A percentile compares a stretch with the other conserved stretches of the same genome.
phyloP scores from a whole-genome alignment of 2,888 invertebrate species.

The Diploptera punctata region DNA sequence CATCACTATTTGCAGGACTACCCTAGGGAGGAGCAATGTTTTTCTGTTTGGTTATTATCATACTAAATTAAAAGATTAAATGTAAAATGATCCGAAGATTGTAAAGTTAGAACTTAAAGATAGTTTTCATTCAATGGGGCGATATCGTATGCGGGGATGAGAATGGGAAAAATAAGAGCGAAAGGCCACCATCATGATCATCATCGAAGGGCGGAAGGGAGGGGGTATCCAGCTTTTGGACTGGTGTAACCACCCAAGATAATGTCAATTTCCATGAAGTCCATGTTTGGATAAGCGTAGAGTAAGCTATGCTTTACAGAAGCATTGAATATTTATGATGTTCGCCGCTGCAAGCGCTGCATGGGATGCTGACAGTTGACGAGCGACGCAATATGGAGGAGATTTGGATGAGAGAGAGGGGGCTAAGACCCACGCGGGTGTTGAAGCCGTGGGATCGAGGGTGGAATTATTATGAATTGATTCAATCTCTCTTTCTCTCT shows the following conservation, averaged over 20 bases:
- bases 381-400: slow-evolving; percentile 39
- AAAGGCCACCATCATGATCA: neutral
- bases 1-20: no score
- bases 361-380: slow-evolving; percentile 39
- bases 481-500: slow-evolving; percentile 19
- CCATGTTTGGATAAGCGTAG: slow-evolving; percentile 33
- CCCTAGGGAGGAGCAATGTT: neutral
- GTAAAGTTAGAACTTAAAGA: neutral
- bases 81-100: neutral
- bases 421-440: slow-evolving; percentile 29
- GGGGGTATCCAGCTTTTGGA: slow-evolving; percentile 11
- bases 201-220: no score
- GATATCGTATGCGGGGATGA: neutral
- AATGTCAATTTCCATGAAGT: slow-evolving; percentile 34
- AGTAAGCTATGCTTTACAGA: slow-evolving; percentile 23
- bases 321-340: slow-evolving; percentile 41
- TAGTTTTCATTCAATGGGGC: slow-evolving; percentile 1
- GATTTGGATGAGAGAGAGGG: slow-evolving; percentile 28
- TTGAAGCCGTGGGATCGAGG: slow-evolving; percentile 20
- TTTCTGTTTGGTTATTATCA: neutral
- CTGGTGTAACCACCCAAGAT: slow-evolving; percentile 37
- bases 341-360: slow-evolving; percentile 8
- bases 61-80: neutral
- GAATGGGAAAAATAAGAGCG: neutral
- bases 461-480: slow-evolving; percentile 39